These are phyloP conservation scores for Varanus komodoensis DNA, from an alignment of 2,113 vertebrate genomes.

Conservation along the genomic window DNA sequence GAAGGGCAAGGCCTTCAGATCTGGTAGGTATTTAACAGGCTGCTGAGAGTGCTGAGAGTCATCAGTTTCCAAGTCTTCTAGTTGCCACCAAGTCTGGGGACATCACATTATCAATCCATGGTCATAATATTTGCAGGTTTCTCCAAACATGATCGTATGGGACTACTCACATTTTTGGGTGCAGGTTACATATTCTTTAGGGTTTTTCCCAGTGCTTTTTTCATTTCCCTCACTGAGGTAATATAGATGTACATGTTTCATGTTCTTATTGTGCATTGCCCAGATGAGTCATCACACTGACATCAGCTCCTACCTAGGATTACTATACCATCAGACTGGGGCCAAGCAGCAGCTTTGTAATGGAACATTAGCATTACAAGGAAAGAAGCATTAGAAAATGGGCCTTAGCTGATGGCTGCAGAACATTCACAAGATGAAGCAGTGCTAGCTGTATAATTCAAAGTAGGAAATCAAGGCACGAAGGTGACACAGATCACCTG, in stretches of 20 bases:
- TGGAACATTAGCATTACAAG: not conserved
- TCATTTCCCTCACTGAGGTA: not conserved
- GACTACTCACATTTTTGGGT: not conserved
- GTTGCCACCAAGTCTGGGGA: too few species aligned
- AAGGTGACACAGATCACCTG: not conserved
- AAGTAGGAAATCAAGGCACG: not conserved
- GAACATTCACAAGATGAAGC: not conserved
- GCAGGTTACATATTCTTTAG: not conserved
- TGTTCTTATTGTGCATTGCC: constrained; percentile 3
- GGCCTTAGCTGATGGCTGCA: not conserved
- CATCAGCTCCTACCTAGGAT: not conserved
- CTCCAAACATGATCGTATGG: not conserved
- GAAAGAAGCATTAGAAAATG: not conserved
- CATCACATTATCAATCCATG: not conserved
- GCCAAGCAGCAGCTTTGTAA: not conserved
- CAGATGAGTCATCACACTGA: not conserved
- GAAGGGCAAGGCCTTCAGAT: too few species aligned
- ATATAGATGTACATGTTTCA: not conserved
- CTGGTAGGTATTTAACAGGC: too few species aligned
- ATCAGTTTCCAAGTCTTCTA: too few species aligned
- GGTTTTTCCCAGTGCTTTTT: too few species aligned
- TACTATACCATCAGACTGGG: not conserved
- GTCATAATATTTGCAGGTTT: not conserved
- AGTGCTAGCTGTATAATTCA: not conserved
- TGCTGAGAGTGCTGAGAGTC: too few species aligned